These are phyloP conservation scores for Neodiprion pinetum DNA, from an alignment of 1,140 invertebrate genomes.

Conservation along the genomic window DNA sequence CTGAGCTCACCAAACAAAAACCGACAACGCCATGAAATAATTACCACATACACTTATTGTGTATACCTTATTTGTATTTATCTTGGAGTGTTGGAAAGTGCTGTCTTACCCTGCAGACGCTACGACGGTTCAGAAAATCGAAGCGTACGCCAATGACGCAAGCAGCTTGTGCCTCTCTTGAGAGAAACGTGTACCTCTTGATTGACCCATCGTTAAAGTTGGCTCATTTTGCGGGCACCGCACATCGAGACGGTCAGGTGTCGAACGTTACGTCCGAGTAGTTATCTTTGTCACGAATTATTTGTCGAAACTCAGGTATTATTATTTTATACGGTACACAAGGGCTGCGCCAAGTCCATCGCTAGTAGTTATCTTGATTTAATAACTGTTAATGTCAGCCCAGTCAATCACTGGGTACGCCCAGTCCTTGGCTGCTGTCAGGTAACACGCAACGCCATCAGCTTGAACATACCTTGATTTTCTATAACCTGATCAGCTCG, in stretches of 20 bases:
- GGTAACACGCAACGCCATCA: constrained; percentile 19
- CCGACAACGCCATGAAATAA: not conserved
- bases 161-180: constrained; percentile 17
- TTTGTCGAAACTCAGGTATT: constrained; percentile 37
- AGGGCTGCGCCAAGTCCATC: constrained; percentile 17
- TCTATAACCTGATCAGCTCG: not conserved
- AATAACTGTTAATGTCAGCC: constrained; percentile 51
- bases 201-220: constrained; percentile 34
- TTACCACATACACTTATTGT: not conserved
- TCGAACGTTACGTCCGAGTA: not conserved
- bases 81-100: not conserved
- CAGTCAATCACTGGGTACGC: constrained; percentile 27
- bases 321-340: constrained; percentile 32
- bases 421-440: constrained; percentile 7
- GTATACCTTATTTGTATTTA: constrained; percentile 10
- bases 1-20: too few relatives aligned
- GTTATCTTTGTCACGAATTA: constrained; percentile 28
- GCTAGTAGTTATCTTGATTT: constrained; percentile 44
- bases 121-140: not conserved
- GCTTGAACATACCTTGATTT: constrained; percentile 30
- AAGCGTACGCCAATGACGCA: constrained; percentile 38
- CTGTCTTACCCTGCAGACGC: not conserved
- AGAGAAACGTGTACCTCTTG: constrained; percentile 36
- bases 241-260: not conserved
- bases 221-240: constrained; percentile 4